Conservation (phyloP, 2,888 invertebrate genomes). For the Dromius quadrimaculatus region DNA sequence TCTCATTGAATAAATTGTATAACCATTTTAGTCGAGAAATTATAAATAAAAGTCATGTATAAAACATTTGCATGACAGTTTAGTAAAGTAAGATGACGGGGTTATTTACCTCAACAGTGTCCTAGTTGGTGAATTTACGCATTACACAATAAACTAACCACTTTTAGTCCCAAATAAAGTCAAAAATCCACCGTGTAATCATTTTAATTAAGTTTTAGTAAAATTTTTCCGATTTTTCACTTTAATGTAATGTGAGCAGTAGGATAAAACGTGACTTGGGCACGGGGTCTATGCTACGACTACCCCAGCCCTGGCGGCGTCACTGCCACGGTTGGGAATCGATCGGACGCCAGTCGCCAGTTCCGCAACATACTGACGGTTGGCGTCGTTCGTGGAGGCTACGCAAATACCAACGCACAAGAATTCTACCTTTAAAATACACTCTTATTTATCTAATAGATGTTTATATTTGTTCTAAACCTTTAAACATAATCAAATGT, state of each 20-base stretch:
- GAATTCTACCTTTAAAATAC: background rate
- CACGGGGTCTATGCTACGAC: conserved; percentile 20
- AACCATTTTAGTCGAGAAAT: too few species aligned
- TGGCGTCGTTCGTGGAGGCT: background rate
- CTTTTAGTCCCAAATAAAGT: background rate
- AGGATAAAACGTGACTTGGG: conserved; percentile 10
- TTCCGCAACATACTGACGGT: conserved; percentile 29
- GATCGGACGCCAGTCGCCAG: conserved; percentile 36
- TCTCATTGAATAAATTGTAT: too few species aligned
- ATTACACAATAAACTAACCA: background rate
- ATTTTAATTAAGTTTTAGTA: background rate
- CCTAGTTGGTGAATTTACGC: conserved; percentile 9
- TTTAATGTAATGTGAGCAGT: background rate
- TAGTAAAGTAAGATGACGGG: too few species aligned
- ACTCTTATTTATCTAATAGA: background rate
- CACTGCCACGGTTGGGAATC: conserved; percentile 35
- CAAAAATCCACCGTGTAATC: background rate
- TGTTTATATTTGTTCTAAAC: background rate
- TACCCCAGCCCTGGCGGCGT: conserved; percentile 42
- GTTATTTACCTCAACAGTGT: conserved; percentile 12
- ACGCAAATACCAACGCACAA: background rate
- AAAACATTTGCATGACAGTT: too few species aligned
- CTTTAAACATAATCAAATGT: background rate
- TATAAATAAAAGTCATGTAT: too few species aligned
- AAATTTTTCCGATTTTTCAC: background rate